A percentile compares a stretch with the other conserved stretches of the same genome.
These are phyloP conservation scores for Gobio occitaniae DNA, from an alignment of 2,797 vertebrate genomes.

Conservation along the genomic window DNA sequence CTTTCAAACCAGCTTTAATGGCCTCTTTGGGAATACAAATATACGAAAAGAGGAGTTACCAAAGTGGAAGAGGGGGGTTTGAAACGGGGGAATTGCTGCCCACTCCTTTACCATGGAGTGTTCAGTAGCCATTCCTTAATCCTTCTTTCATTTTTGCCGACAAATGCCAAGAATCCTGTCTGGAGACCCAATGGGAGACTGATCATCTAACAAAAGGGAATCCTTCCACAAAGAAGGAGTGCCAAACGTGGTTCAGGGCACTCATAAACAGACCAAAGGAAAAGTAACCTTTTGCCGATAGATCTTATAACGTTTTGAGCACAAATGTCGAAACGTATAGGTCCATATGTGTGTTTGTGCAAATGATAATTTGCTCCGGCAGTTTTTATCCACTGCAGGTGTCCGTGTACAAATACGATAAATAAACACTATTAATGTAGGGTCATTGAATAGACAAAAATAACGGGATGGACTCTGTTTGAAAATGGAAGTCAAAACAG, in stretches of 20 bases:
- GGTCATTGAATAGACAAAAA: not conserved
- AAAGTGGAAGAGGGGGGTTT: constrained; percentile 73
- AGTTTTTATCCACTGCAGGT: constrained; percentile 19
- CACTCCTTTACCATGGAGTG: constrained; percentile 88
- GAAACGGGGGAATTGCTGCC: constrained; percentile 84
- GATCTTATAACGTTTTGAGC: constrained; percentile 29
- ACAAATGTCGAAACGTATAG: constrained; percentile 1
- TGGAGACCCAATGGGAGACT: constrained; percentile 90
- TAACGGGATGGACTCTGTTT: not conserved
- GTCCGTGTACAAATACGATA: not conserved
- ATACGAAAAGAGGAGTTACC: constrained; percentile 89
- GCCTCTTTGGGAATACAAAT: constrained; percentile 95
- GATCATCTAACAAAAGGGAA: constrained; percentile 93
- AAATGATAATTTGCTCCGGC: not conserved
- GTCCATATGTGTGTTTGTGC: not conserved
- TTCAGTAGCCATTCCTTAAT: constrained; percentile 91
- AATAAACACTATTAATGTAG: not conserved
- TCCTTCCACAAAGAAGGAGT: constrained; percentile 86
- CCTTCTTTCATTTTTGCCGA: constrained; percentile 94
- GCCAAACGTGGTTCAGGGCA: constrained; percentile 76
- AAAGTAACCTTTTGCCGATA: constrained; percentile 43
- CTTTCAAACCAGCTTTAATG: constrained; percentile 78
- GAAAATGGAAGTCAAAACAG: not conserved
- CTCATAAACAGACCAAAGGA: constrained; percentile 66
- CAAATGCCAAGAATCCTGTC: constrained; percentile 94